Evolutionary conservation across 2,113 vertebrate genomes (phyloP).

Genomic region (Mirounga angustirostris): DNA sequence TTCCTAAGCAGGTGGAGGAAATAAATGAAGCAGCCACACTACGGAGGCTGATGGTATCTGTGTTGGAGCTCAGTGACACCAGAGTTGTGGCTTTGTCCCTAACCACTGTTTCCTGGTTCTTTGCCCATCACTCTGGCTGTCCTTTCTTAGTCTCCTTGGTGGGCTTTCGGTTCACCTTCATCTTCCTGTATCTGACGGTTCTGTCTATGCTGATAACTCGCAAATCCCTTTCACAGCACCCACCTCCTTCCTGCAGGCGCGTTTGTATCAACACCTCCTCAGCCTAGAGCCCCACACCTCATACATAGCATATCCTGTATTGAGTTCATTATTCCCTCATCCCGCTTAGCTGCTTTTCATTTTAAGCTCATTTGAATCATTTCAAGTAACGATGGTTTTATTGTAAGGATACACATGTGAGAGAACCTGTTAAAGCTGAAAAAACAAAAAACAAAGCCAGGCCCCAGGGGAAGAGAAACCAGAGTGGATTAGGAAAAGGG

Average conservation of each 20-base stretch:
- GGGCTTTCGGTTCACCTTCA: neutral
- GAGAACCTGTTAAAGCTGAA: conserved; percentile 3
- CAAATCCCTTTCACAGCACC: neutral
- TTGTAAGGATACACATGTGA: neutral
- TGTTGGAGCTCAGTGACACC: neutral
- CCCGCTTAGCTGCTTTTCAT: neutral
- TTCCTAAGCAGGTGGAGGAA: neutral
- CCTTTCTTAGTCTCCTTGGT: neutral
- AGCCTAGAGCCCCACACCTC: neutral
- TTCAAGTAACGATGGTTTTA: conserved; percentile 36
- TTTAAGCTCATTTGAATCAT: conserved; percentile 11
- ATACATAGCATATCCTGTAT: neutral
- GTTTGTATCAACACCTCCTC: neutral
- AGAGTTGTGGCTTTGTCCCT: neutral
- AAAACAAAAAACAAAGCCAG: neutral
- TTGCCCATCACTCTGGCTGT: neutral
- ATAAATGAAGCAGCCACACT: neutral
- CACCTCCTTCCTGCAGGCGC: neutral
- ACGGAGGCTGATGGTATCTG: neutral
- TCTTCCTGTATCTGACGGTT: neutral
- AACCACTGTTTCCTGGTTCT: neutral
- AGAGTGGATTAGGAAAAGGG: neutral
- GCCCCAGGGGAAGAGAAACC: neutral
- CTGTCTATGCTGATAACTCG: neutral
- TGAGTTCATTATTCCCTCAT: neutral